Percentiles rank a stretch among this genome's conserved stretches.
Conservation (phyloP, 2,888 invertebrate species). For the Nomada flava region DNA sequence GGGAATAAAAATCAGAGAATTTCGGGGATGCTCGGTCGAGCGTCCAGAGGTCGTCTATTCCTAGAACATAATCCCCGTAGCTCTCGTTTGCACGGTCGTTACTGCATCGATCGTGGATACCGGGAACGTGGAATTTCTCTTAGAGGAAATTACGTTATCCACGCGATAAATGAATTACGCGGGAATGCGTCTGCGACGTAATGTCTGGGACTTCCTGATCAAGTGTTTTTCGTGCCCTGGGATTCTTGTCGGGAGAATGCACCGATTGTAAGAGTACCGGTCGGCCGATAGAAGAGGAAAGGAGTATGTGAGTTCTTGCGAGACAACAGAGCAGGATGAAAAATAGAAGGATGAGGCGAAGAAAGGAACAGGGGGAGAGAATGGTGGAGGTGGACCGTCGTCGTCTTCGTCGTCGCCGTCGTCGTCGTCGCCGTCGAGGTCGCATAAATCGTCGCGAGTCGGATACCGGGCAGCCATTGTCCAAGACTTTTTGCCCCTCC, state of each 20-base stretch:
- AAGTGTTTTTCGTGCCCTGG: slow-evolving; percentile 56
- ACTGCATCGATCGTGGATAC: background rate
- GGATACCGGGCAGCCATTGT: slow-evolving; percentile 83
- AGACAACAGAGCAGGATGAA: slow-evolving; percentile 37
- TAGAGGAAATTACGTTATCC: background rate
- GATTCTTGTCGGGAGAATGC: slow-evolving; percentile 66
- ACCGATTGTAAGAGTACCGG: slow-evolving; percentile 37
- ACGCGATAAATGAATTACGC: slow-evolving; percentile 18
- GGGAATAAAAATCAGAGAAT: background rate
- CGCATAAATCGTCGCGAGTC: slow-evolving; percentile 82
- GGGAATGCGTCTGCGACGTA: background rate
- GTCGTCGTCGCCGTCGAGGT: slow-evolving; percentile 74
- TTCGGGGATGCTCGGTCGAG: background rate
- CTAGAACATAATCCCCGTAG: background rate
- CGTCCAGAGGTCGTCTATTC: background rate
- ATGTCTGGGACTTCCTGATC: slow-evolving; percentile 19
- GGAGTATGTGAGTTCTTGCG: slow-evolving; percentile 37
- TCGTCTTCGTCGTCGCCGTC: slow-evolving; percentile 76
- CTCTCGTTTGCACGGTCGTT: too few relatives aligned
- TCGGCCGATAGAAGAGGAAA: slow-evolving; percentile 33
- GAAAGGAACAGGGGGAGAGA: slow-evolving; percentile 59
- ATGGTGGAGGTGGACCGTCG: slow-evolving; percentile 59
- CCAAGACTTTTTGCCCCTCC: slow-evolving; percentile 76
- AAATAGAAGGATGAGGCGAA: slow-evolving; percentile 48
- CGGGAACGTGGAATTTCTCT: background rate